A percentile compares a stretch with the other conserved stretches of the same genome.
Evolutionary conservation across 1,140 invertebrate genomes (phyloP).

Genomic region (Cherax destructor): DNA sequence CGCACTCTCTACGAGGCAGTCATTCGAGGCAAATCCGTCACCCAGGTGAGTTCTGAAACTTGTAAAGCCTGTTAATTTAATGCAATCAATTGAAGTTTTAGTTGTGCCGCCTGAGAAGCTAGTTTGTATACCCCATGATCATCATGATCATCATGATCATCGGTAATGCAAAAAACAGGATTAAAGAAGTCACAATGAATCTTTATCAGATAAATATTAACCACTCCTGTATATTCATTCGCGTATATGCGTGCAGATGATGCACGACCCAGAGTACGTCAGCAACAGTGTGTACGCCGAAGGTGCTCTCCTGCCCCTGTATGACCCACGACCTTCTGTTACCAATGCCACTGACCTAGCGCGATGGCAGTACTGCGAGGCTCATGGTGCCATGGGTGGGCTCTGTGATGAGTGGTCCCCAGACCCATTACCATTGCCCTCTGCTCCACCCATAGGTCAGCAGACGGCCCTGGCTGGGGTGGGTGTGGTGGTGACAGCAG

Average conservation of each 20-base stretch:
- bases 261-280: not conserved
- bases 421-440: slow-evolving; percentile 28
- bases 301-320: not conserved
- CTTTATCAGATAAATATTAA: no score
- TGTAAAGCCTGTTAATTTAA: no score
- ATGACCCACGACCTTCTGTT: not conserved
- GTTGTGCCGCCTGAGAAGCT: no score
- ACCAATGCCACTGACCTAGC: slow-evolving; percentile 79
- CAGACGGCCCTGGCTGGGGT: slow-evolving; percentile 30
- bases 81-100: no score
- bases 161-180: no score
- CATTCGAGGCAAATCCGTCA: not conserved
- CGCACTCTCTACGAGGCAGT: slow-evolving; percentile 56
- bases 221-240: no score
- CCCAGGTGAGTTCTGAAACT: not conserved
- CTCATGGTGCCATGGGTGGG: slow-evolving; percentile 55
- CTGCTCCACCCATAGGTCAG: slow-evolving; percentile 15
- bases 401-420: slow-evolving; percentile 49
- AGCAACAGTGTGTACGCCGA: slow-evolving; percentile 37
- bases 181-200: no score
- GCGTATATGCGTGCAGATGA: not conserved
- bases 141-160: no score
- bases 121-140: no score
- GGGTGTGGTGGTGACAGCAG: slow-evolving; percentile 41
- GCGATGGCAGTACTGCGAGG: slow-evolving; percentile 52